Percentiles rank a stretch among this genome's conserved stretches.
Evolutionary conservation across 2,113 vertebrate species (phyloP).

Genomic region (Peromyscus leucopus): DNA sequence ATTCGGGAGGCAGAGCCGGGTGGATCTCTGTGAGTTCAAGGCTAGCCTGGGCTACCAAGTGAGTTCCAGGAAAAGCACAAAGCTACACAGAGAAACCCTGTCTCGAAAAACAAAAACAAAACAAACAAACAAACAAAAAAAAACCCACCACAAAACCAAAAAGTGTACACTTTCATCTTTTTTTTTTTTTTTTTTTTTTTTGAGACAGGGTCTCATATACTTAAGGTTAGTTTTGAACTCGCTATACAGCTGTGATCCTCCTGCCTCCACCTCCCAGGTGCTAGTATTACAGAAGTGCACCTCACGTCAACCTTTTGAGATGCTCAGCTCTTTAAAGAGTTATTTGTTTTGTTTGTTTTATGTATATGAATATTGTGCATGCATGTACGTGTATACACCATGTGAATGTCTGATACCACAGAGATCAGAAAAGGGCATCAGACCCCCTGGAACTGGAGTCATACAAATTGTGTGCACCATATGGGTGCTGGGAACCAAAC

Average conservation of each 20-base stretch:
- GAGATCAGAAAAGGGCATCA: neutral
- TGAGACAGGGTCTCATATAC: neutral
- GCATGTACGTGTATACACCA: neutral
- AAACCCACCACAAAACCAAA: neutral
- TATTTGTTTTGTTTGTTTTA: neutral
- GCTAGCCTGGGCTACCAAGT: too few relatives aligned
- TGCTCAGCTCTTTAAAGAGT: neutral
- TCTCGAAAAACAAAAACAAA: neutral
- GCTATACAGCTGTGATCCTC: too few relatives aligned
- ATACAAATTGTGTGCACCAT: too few relatives aligned
- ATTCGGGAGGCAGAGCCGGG: too few relatives aligned
- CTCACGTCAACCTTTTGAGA: neutral
- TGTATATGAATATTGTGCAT: neutral
- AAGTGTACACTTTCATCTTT: neutral
- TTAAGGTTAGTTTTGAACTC: neutral
- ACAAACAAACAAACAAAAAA: neutral
- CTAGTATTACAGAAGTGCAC: neutral
- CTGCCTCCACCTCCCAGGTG: neutral
- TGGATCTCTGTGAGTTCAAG: too few relatives aligned
- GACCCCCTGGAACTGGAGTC: neutral
- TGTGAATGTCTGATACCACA: neutral
- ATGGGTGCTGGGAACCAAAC: neutral
- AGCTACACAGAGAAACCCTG: neutral
- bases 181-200: too few relatives aligned
- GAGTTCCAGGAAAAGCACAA: too few relatives aligned